Evolutionary conservation across 2,888 invertebrate genomes (phyloP).

Genomic region (Drosophila pseudotakahashii): DNA sequence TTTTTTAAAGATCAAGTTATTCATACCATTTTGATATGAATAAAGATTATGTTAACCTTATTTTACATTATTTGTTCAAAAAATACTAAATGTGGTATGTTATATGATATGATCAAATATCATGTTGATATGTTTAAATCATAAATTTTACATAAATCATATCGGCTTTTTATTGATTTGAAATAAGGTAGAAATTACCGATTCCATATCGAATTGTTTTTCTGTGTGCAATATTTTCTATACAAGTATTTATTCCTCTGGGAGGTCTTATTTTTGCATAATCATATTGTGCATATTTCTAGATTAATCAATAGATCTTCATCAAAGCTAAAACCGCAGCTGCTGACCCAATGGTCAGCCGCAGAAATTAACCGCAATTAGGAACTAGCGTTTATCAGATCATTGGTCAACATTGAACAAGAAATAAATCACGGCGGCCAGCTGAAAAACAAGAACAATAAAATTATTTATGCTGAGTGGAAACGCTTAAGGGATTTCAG

Average conservation of each 20-base stretch:
- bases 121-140: too few relatives aligned
- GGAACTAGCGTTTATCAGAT: slow-evolving; percentile 35
- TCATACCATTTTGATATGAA: too few relatives aligned
- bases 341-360: slow-evolving; percentile 47
- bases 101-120: too few relatives aligned
- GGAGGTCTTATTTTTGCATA: slow-evolving; percentile 32
- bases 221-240: too few relatives aligned
- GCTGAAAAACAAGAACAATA: slow-evolving; percentile 43
- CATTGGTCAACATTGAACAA: slow-evolving; percentile 33
- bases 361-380: slow-evolving; percentile 45
- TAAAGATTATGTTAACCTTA: too few relatives aligned
- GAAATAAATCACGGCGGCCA: slow-evolving; percentile 30
- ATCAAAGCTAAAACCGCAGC: slow-evolving; percentile 51
- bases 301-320: slow-evolving; percentile 2
- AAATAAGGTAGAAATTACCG: too few relatives aligned
- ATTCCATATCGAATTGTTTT: too few relatives aligned
- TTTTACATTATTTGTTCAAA: too few relatives aligned
- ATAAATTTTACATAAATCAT: too few relatives aligned
- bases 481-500: slow-evolving; percentile 58
- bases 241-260: not conserved
- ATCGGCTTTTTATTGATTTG: too few relatives aligned
- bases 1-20: too few relatives aligned
- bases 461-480: slow-evolving; percentile 23
- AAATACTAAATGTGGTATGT: too few relatives aligned
- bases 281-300: slow-evolving; percentile 6